phyloP scores from a whole-genome alignment of 2,113 vertebrate genomes.

The Tychaedon coryphoeus region DNA sequence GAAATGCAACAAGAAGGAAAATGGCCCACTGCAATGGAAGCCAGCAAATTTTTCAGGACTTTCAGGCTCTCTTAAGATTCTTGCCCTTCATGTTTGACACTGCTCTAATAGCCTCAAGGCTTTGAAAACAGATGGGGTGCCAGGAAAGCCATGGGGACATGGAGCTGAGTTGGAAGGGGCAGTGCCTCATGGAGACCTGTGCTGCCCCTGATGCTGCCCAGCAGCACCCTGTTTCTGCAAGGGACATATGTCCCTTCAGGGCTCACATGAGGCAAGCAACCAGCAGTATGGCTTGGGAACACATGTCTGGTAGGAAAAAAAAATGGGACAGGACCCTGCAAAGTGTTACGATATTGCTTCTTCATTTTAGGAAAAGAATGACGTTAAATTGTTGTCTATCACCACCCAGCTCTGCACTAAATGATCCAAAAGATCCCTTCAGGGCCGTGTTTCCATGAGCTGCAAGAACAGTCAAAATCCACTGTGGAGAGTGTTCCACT shows the following conservation, averaged over 20 bases:
- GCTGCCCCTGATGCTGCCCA: rapidly evolving
- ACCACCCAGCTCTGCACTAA: neutral
- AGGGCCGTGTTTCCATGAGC: neutral
- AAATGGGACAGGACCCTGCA: neutral
- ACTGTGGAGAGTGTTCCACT: neutral
- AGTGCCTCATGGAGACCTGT: rapidly evolving
- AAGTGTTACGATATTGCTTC: rapidly evolving
- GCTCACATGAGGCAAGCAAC: neutral
- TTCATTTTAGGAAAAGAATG: neutral
- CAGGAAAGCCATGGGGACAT: neutral
- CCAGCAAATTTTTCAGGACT: neutral
- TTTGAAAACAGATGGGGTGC: neutral
- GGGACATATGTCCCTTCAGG: neutral
- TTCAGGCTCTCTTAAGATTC: neutral
- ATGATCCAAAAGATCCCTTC: neutral
- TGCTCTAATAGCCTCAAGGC: neutral
- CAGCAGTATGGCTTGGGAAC: neutral
- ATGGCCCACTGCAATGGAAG: neutral
- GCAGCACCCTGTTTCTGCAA: neutral
- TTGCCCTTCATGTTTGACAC: neutral
- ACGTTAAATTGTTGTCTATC: neutral
- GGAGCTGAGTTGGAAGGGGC: neutral
- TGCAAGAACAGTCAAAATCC: neutral
- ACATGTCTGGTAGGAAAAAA: neutral
- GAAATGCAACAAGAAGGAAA: neutral